Conservation (phyloP, 1,140 invertebrate genomes). For the Drosophila nebulosa region DNA sequence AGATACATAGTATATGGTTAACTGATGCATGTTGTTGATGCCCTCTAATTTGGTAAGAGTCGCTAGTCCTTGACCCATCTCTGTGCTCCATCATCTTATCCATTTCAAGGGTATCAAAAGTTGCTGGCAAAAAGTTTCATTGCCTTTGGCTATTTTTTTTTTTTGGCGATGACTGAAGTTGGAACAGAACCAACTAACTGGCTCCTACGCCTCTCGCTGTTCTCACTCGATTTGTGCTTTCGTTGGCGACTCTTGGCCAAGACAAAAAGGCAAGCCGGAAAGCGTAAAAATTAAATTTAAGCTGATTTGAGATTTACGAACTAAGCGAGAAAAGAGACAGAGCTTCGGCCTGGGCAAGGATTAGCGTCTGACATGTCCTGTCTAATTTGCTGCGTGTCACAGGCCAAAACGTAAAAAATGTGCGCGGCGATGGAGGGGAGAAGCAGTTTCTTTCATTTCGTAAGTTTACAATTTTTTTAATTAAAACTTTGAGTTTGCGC, state of each 20-base stretch:
- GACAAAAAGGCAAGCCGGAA: slow-evolving; percentile 26
- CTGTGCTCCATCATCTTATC: background rate
- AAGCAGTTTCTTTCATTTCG: slow-evolving; percentile 10
- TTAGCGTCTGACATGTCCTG: slow-evolving; percentile 32
- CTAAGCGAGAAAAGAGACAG: background rate
- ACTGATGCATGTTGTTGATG: background rate
- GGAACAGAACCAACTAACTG: background rate
- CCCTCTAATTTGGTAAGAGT: background rate
- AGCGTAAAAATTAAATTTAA: slow-evolving; percentile 67
- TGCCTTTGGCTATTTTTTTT: slow-evolving; percentile 23
- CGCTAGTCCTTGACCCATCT: background rate
- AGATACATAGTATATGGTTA: background rate
- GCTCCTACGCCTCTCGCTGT: slow-evolving; percentile 13
- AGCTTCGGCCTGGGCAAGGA: background rate
- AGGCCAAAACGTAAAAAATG: background rate
- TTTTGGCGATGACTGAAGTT: slow-evolving; percentile 14
- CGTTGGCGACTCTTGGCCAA: background rate
- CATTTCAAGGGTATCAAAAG: slow-evolving; percentile 1
- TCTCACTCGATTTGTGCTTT: background rate
- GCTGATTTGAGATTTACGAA: slow-evolving; percentile 63
- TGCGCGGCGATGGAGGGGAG: background rate
- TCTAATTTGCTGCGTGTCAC: slow-evolving; percentile 40
- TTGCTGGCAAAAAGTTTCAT: slow-evolving; percentile 42
- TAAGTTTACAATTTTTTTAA: slow-evolving; percentile 56
- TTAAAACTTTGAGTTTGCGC: slow-evolving; percentile 56